These are phyloP conservation scores for Scarus forsteni DNA, from an alignment of 2,797 vertebrate species.

Conservation along the genomic window DNA sequence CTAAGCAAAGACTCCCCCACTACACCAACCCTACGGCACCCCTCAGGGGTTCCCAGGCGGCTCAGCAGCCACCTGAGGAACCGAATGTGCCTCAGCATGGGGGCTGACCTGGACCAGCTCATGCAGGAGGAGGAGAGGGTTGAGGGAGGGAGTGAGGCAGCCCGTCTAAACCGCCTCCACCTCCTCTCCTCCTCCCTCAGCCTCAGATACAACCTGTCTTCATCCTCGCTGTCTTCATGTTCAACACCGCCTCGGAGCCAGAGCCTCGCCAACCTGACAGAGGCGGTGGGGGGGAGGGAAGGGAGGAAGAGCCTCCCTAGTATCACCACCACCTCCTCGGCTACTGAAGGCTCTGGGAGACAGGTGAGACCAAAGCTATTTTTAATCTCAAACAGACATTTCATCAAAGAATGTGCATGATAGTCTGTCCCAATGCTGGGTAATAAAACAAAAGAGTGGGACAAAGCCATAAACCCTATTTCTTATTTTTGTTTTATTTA, in stretches of 20 bases:
- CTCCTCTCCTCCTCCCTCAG: constrained; percentile 80
- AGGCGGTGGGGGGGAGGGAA: background rate
- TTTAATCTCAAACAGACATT: too few relatives aligned
- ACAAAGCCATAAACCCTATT: too few relatives aligned
- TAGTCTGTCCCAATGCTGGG: too few relatives aligned
- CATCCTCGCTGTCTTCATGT: constrained; percentile 73
- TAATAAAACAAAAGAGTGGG: too few relatives aligned
- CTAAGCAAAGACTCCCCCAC: constrained; percentile 49
- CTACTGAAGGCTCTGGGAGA: constrained; percentile 47
- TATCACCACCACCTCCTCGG: background rate
- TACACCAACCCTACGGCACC: constrained; percentile 1
- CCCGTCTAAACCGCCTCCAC: constrained; percentile 73
- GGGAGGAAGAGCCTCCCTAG: constrained; percentile 11
- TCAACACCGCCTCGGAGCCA: constrained; percentile 57
- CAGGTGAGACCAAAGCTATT: constrained; percentile 41
- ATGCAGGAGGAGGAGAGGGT: constrained; percentile 58
- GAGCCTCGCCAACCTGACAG: constrained; percentile 57
- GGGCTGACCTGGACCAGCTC: constrained; percentile 77
- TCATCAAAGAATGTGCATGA: too few relatives aligned
- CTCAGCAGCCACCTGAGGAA: constrained; percentile 60
- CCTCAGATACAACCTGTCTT: constrained; percentile 60
- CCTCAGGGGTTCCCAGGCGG: background rate
- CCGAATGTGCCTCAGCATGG: constrained; percentile 83
- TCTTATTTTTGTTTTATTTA: too few relatives aligned
- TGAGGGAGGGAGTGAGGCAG: constrained; percentile 22